Conservation (phyloP, 2,797 vertebrate species). For the Cichlasoma orientale region DNA sequence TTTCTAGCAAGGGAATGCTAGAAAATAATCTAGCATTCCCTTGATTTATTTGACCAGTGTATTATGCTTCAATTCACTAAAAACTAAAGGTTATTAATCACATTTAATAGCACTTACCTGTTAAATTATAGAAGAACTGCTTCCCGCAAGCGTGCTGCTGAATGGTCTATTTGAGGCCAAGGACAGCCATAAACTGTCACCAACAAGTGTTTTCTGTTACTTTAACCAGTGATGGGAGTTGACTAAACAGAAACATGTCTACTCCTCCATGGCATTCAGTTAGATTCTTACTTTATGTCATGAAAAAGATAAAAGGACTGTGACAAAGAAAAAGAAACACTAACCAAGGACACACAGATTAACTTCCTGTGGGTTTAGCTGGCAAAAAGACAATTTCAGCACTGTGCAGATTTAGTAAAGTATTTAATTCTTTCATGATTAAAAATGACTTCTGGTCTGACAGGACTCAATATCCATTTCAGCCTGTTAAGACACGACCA, state of each 20-base stretch:
- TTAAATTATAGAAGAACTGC: neutral
- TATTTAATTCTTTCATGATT: neutral
- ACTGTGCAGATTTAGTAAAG: neutral
- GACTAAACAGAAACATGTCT: neutral
- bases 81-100: no score
- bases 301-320: neutral
- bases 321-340: fast-evolving
- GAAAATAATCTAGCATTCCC: no score
- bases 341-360: neutral
- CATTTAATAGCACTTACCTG: neutral
- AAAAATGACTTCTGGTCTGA: neutral
- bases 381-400: neutral
- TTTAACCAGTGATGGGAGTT: neutral
- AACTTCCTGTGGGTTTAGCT: neutral
- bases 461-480: neutral
- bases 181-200: neutral
- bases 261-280: neutral
- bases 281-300: neutral
- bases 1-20: no score
- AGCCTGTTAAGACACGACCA: conserved; percentile 8
- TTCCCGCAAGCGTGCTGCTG: neutral
- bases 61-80: no score
- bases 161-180: neutral
- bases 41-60: neutral
- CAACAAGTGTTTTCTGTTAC: neutral